Percentiles rank a stretch among this genome's conserved stretches.
Conservation (phyloP, 1,140 invertebrate species). For the Microplitis demolitor region DNA sequence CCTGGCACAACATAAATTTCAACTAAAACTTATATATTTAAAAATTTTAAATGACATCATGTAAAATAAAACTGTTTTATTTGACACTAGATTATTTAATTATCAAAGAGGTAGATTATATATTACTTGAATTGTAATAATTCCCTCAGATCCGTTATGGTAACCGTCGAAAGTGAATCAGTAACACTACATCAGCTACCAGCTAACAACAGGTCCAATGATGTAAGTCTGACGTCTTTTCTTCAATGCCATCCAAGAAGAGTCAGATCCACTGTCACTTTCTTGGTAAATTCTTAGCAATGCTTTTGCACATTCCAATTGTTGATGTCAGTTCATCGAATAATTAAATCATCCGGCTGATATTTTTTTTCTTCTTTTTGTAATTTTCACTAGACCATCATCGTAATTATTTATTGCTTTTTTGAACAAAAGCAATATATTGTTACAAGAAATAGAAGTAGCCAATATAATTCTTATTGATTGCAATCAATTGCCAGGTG, state of each 20-base stretch:
- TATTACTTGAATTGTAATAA: neutral
- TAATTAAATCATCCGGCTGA: neutral
- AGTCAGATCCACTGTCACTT: conserved; percentile 28
- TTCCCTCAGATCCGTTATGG: neutral
- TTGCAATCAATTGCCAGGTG: conserved; percentile 42
- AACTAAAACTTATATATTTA: too few relatives aligned
- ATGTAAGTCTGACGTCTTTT: conserved; percentile 14
- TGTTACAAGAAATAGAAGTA: neutral
- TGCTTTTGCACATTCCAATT: neutral
- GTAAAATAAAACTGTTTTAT: too few relatives aligned
- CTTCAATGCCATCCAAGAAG: conserved; percentile 15
- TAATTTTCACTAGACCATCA: too few relatives aligned
- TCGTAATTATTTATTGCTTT: neutral
- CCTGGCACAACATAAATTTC: too few relatives aligned
- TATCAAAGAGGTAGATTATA: neutral
- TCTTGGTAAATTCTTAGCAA: conserved; percentile 3
- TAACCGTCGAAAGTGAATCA: conserved; percentile 4
- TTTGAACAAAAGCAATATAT: too few relatives aligned
- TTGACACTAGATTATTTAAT: neutral
- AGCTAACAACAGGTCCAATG: conserved; percentile 37
- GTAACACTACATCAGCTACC: neutral
- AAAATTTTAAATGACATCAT: too few relatives aligned
- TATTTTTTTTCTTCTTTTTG: neutral
- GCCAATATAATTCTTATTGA: conserved; percentile 36
- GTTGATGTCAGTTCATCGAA: neutral